A percentile compares a stretch with the other conserved stretches of the same genome.
These are phyloP conservation scores for Sebastiscus tertius DNA, from an alignment of 2,797 vertebrate genomes.

Conservation along the genomic window DNA sequence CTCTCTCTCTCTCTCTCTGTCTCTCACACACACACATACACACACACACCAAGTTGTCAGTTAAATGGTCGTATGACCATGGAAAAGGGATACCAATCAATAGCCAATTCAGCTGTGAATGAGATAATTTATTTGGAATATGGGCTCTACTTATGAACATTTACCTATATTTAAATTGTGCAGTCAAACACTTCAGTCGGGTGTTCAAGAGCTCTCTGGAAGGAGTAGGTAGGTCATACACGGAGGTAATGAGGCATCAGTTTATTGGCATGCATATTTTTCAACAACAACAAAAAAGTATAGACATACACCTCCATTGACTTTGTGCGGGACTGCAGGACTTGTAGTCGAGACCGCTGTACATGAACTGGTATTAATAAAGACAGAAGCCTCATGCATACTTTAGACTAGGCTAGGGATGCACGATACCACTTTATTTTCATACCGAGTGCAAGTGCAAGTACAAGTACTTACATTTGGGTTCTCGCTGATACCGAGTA, in stretches of 20 bases:
- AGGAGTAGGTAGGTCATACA: not conserved
- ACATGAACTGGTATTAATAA: not conserved
- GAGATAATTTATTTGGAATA: not conserved
- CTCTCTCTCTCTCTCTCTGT: not conserved
- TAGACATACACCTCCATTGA: not conserved
- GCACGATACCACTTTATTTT: too few species aligned
- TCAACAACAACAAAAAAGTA: not conserved
- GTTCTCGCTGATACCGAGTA: too few species aligned
- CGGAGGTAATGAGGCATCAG: not conserved
- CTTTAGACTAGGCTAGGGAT: not conserved
- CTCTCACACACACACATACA: conserved; percentile 85
- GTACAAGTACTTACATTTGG: too few species aligned
- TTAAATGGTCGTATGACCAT: not conserved
- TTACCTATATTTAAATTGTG: not conserved
- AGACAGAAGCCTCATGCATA: not conserved
- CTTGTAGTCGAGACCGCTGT: not conserved
- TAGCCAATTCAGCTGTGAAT: not conserved
- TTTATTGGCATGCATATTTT: not conserved
- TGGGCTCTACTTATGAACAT: not conserved
- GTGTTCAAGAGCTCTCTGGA: not conserved
- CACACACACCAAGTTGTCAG: conserved; percentile 70
- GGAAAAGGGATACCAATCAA: not conserved
- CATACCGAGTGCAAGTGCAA: too few species aligned
- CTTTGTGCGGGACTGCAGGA: not conserved
- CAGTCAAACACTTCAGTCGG: not conserved